Evolutionary conservation across 2,113 vertebrate genomes (phyloP), one percentile per base, ranked within the genome.

Genomic region (Bos javanicus): DNA sequence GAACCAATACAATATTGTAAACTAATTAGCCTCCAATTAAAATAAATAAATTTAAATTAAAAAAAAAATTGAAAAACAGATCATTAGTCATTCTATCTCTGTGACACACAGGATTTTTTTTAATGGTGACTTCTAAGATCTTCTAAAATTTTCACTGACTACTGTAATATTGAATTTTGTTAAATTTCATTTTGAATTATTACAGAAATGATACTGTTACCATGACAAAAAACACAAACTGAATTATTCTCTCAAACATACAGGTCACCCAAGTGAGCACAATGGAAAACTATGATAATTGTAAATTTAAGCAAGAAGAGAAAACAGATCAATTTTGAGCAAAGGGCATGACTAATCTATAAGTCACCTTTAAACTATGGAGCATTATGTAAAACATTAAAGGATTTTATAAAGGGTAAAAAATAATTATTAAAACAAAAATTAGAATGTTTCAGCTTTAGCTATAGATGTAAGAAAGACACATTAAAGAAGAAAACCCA

Each of bases 311-410:
- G 84, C 43, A 89, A 81, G 46, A 93, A 88, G 71, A 54, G 57
- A 97, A 98, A 97, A 93, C 78, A 91, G 89, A 97, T 90, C 92
- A 92, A 39, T 94, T 95, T 71, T 56, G 54, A 96, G 52, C 87
- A 97, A 96, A 97, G 78, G 90, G n/a, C 50, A 86, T 67, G 30
- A 90, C 39, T 85, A 87, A 97, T 97, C 81, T 94, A 86, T 87
- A 92, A 91, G n/a, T 74, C 57, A 88, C 30, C 88, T 97, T 95
- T 92, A 94, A 76, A 94, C 36, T 17, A 48, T 56, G 50, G 23
- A 76, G 4, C 23, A 81, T n/a, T 88, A 62, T 80, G 11, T 92
- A 86, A 94, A 87, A 92, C 50, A 90, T 50, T 64, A 85, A 74
- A 87, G 3, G 30, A 60, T 87, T 50, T 95, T 91, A 92, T 86